These are phyloP conservation scores for Liposcelis brunnea DNA, from an alignment of 2,888 invertebrate species.

Conservation along the genomic window DNA sequence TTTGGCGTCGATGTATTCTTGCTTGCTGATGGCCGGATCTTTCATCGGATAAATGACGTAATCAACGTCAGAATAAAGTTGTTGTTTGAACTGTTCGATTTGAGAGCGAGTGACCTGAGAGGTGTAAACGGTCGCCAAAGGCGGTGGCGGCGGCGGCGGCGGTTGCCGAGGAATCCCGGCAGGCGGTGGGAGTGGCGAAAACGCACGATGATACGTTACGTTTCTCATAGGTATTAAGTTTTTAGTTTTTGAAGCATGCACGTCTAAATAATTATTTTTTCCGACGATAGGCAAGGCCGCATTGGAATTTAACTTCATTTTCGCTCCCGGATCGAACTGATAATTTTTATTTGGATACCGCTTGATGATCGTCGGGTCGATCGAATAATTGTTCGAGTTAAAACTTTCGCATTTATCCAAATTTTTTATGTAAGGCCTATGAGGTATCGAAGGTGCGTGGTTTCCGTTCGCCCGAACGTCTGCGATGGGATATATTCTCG, in stretches of 20 bases:
- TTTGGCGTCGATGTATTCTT: conserved; percentile 80
- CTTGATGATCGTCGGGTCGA: conserved; percentile 14
- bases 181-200: conserved; percentile 25
- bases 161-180: conserved; percentile 16
- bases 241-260: conserved; percentile 33
- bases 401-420: conserved; percentile 4
- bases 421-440: neutral
- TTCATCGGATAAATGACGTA: conserved; percentile 82
- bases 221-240: conserved; percentile 9
- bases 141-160: conserved; percentile 44
- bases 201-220: conserved; percentile 16
- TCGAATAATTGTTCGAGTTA: conserved; percentile 10
- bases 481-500: too few species aligned
- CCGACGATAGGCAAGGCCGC: conserved; percentile 31
- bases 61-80: conserved; percentile 78
- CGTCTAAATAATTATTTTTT: conserved; percentile 43
- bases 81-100: conserved; percentile 74
- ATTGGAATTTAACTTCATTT: conserved; percentile 28
- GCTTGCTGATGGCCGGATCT: conserved; percentile 76
- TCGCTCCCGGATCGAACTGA: conserved; percentile 24
- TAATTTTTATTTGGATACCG: conserved; percentile 17
- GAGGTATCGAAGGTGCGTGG: neutral
- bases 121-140: conserved; percentile 53
- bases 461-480: too few species aligned
- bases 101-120: conserved; percentile 54